A percentile compares a stretch with the other conserved stretches of the same genome.
These are phyloP conservation scores for Dasyornis broadbenti DNA, from an alignment of 2,113 vertebrate species.

Conservation along the genomic window DNA sequence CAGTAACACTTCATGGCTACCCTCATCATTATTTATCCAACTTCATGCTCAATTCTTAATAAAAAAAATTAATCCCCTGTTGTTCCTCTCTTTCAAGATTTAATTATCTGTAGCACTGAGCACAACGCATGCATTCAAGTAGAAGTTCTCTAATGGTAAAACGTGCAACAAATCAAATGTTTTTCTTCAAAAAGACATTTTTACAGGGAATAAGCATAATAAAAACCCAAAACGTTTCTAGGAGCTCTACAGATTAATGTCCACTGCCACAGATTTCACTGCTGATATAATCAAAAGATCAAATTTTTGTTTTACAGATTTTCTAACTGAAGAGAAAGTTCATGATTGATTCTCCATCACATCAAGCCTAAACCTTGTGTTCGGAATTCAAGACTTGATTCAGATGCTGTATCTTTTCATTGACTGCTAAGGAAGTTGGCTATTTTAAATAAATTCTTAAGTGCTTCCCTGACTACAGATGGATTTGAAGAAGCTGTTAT, in stretches of 20 bases:
- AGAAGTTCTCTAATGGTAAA: not conserved
- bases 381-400: not conserved
- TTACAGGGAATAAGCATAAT: not conserved
- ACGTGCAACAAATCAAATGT: not conserved
- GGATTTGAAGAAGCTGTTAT: not conserved
- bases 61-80: not conserved
- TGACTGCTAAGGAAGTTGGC: not conserved
- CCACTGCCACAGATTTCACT: not conserved
- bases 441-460: not conserved
- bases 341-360: not conserved
- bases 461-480: not conserved
- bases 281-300: not conserved
- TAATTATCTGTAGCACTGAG: not conserved
- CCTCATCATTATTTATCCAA: not conserved
- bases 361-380: not conserved
- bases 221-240: not conserved
- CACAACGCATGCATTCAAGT: not conserved
- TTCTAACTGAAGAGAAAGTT: not conserved
- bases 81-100: not conserved
- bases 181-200: not conserved
- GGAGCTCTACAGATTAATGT: not conserved
- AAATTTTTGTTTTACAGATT: not conserved
- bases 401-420: rapidly evolving
- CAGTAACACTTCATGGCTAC: not conserved
- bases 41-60: not conserved